Percentiles rank a stretch among this genome's conserved stretches.
Evolutionary conservation across 2,113 vertebrate genomes (phyloP).

Genomic region (Tragelaphus imberbis): DNA sequence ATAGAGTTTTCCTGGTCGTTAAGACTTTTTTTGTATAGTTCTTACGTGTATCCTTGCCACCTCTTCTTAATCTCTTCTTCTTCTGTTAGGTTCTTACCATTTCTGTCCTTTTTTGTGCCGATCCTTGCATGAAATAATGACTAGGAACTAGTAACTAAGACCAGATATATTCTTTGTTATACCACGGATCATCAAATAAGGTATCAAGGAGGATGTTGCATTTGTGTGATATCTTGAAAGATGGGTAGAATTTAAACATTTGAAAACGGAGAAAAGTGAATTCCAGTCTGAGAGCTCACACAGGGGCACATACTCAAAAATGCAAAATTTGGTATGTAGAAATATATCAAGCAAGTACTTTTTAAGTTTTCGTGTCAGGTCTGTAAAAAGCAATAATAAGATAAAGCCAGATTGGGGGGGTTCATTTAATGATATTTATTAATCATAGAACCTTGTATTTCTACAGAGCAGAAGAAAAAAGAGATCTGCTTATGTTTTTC

Average conservation of each 20-base stretch:
- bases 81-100: background rate
- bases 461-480: conserved; percentile 85
- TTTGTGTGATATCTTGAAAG: background rate
- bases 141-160: background rate
- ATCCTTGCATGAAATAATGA: background rate
- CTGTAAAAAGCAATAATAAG: background rate
- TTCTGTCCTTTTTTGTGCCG: background rate
- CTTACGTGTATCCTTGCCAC: background rate
- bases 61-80: background rate
- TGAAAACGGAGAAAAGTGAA: background rate
- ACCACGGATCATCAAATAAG: background rate
- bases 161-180: background rate
- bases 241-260: background rate
- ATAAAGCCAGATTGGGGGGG: background rate
- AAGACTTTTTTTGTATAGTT: background rate
- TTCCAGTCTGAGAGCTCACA: background rate
- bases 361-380: background rate
- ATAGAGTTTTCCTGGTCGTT: background rate
- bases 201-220: background rate
- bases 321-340: background rate
- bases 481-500: conserved; percentile 86
- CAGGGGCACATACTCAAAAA: background rate
- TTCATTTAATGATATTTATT: conserved; percentile 8
- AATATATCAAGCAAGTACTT: background rate
- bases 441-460: conserved; percentile 36